Base-by-base conservation (phyloP, 30 jellyfish, hydroid and myxozoan genomes). In the Phacellophora camtschatica region DNA sequence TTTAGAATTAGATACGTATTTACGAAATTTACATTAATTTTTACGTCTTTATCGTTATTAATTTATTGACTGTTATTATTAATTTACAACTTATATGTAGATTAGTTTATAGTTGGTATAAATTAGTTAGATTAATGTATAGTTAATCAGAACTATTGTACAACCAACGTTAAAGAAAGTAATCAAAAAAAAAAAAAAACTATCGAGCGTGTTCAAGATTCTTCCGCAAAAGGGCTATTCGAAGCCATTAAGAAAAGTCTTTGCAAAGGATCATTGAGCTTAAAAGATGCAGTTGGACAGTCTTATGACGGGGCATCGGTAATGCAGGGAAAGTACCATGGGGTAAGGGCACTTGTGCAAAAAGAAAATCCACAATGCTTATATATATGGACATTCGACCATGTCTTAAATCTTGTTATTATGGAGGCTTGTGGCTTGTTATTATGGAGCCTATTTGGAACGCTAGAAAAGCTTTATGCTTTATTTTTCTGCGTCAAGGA, bases 391-490 rank as follows among this genome's bases (percentile, higher is more conserved):
- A 81, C 77, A 31, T 81, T 65, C 36, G 85, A 66, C 59, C 94
- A 67, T 53, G 72, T 82, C 45, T 54, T 82, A 18, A 68, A 82
- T 72, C 86, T 82, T 16, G 87, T 82, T 37, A 82, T 82, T 56
- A 51, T 82, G 94, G 94, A 82, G 66, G 87, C 81, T 8, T 82
- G 86, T 36, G 71, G 85, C 20, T 82, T 86, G 28, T 68, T 71
- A 16, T 30, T 82, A 30, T 46, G 86, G 3, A 80, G 86, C 20
- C 69, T 67, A 46, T 82, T 82, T 67, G 85, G 85, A 0, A 39
- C 72, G 27, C 86, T 67, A 45, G 94, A 82, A 61, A 43, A 82
- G 81, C 69, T 66, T 5, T 66, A 82, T 67, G 25, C 61, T 4
- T 68, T 82, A 37, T 65, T n/a, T 82, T 41, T 82, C 86, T 28